Evolutionary conservation across 2,113 vertebrate species (phyloP), one percentile per base, ranked within the genome.

Genomic region (Penelope pileata): DNA sequence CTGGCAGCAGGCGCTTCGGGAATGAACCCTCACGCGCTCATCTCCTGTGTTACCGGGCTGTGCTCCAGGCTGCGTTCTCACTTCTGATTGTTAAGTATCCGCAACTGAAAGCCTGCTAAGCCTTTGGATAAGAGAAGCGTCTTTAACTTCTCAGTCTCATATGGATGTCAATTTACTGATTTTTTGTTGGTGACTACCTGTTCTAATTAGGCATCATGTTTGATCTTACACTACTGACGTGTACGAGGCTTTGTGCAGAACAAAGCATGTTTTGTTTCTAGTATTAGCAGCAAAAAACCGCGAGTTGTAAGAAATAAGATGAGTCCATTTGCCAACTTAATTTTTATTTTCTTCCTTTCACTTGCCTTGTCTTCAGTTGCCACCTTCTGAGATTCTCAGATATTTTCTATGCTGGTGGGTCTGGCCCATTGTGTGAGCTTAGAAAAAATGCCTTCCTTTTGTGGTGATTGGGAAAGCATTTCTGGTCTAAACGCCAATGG

Each of bases 21-120:
- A 94, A 95, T 63, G 81, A 93, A 86, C 80, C 19, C 0, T 89
- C 93, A 38, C 47, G 62, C 82, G 75, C 59, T 83, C 1, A 0
- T 59, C 69, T 92, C 83, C 88, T 62, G 76, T 94, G 76, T 89
- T 73, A 45, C 91, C 80, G 93, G 96, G 96, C 92, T 84, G 5
- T 10, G 45, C 91, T 96, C 95, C 96, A 94, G 58, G 53, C 24
- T 66, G 19, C 0, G 0, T 94, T 72, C 90, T 94, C 94, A 81
- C 94, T 34, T 74, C 54, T 88, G 80, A 84, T 91, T 78, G 88
- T 70, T 80, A 92, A 87, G 26, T 94, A 85, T 96, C 88, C 6
- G 18, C 74, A 94, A 96, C 94, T 89, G 74, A 93, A 93, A 90
- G 76, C 83, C 77, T 82, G 70, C 66, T 96, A 90, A 85, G 75